Base-by-base conservation (phyloP, 2,888 invertebrate species). In the Trichogramma dendrolimi region DNA sequence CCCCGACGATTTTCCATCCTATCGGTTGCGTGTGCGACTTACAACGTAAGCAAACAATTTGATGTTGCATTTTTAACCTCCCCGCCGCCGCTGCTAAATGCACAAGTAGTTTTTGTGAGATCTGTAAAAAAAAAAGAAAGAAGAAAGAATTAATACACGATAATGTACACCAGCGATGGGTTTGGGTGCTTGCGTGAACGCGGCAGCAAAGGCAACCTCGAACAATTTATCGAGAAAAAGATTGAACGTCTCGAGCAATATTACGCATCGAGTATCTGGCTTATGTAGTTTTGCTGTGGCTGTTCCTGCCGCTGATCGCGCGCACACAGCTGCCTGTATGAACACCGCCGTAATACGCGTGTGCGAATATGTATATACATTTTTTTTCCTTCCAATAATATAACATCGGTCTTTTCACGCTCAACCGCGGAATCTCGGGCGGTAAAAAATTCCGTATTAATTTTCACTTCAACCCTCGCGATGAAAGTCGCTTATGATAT, bases 141-240 rank as follows among this genome's bases (percentile, higher is more conserved):
- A 55, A 40, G 11, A 27, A 44, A 11, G 47, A 50, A 39, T 39
- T 27, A 27, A 27, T 27, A 27, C 27, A 27, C 27, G 27, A 27
- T 27, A 27, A 27, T 27, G 27, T 27, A 27, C 27, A 27, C 27
- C 27, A 27, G 27, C 27, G 3, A 27, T 2, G 27, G 0, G 27
- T 27, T 27, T 27, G 27, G 27, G 27, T 27, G 27, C 27, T 27
- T 27, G 27, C 27, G 27, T 2, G 27, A 27, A 27, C 14, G 38
- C 38, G 5, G 40, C 49, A 10, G 27, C 27, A 27, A 27, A 27
- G 27, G 27, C 46, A 10, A 11, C n/a, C 40, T 10, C 39, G 49
- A 53, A 54, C 55, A 58, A 61, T 58, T 61, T 54, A 50, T 61
- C 61, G 54, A 27, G 44, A 14, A n/a, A 56, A 57, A 61, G 10